Evolutionary conservation across 2,797 vertebrate species (phyloP).

Genomic region (Poecilia wingei): DNA sequence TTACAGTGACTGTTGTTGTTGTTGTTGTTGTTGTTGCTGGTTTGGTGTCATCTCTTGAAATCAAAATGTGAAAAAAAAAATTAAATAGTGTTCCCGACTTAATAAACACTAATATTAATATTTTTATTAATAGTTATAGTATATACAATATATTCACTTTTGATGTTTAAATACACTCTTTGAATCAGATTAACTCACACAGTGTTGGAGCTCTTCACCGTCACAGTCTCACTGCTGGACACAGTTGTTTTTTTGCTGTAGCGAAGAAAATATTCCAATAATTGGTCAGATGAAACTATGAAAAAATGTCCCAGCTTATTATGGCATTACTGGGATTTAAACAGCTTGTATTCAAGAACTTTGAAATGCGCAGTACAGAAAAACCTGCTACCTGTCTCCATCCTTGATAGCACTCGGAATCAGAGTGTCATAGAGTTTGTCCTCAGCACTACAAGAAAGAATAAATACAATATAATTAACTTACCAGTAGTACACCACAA

Average conservation of each 20-base stretch:
- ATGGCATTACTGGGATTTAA: neutral
- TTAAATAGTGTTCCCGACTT: neutral
- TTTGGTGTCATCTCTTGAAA: constrained; percentile 45
- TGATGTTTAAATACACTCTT: neutral
- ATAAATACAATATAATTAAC: neutral
- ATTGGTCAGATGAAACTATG: neutral
- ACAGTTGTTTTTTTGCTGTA: constrained; percentile 53
- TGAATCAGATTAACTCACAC: constrained; percentile 50
- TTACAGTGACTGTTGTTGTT: constrained; percentile 35
- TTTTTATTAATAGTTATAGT: neutral
- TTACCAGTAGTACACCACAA: neutral
- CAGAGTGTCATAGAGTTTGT: constrained; percentile 47
- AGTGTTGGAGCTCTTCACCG: constrained; percentile 47
- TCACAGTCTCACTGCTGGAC: constrained; percentile 53
- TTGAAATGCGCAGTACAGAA: neutral
- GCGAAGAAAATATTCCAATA: neutral
- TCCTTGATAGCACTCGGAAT: constrained; percentile 27
- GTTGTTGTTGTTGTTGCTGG: constrained; percentile 6
- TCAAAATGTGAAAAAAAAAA: neutral
- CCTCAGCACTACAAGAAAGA: constrained; percentile 49
- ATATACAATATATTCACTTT: neutral
- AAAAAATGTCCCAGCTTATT: neutral
- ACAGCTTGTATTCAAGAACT: neutral
- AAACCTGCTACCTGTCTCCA: constrained; percentile 43
- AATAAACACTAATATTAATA: neutral